Base-by-base conservation (phyloP, 2,888 invertebrate genomes). In the Cyaniris semiargus region DNA sequence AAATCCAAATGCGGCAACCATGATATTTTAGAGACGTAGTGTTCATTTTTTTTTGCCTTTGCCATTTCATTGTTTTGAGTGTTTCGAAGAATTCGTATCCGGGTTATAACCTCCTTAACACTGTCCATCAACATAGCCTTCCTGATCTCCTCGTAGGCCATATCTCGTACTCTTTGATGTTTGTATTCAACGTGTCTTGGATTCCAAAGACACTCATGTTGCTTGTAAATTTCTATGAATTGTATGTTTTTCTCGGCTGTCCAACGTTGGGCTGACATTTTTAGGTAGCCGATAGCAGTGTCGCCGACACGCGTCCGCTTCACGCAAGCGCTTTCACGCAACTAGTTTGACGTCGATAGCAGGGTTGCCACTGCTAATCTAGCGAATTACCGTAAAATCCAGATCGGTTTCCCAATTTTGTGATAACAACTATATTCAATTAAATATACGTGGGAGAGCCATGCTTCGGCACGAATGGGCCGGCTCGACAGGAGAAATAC, bases 31-130 rank as follows among this genome's bases (percentile, higher is more conserved):
- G 76, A 60, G 38, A 66, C 38, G 60, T 76, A 76, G 0, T 60
- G 21, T 66, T 38, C 38, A 7, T 76, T 60, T 27, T 38, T 76
- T 66, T n/a, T 76, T 21, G 34, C 38, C 66, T 76, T 76, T 6
- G 34, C 13, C 1, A 38, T 60, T 76, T 66, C 76, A 76, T 44
- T 76, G 60, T 60, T 76, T 6, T 66, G 60, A 34, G 76, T 76
- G 60, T 66, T 76, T 21, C 76, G 76, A 7, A 76, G 76, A 60
- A 58, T 76, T 38, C 76, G 76, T 60, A 76, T 66, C 15, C 58
- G 66, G 18, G 34, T 23, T 21, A 34, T 38, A 18, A 76, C 76
- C 15, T 76, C 44, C 60, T 38, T 76, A 23, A 76, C 38, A 6
- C 21, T 34, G 34, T 66, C 76, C 76, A 76, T 76, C 7, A 18